These are phyloP conservation scores for Philotrypesis tridentata DNA, from an alignment of 1,140 invertebrate species.

Conservation along the genomic window DNA sequence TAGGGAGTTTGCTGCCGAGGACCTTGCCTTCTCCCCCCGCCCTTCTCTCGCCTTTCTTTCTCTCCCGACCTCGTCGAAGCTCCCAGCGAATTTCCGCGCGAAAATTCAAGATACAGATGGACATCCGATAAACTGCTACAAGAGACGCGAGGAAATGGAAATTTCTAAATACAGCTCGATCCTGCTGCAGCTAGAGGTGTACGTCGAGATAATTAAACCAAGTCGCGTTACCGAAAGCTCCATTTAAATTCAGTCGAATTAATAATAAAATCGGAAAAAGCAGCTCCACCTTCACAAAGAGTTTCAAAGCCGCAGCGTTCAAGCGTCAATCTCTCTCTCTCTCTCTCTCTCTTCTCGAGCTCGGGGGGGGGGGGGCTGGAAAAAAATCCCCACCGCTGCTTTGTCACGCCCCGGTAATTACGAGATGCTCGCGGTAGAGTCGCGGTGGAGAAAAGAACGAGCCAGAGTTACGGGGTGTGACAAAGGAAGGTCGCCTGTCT, in stretches of 20 bases:
- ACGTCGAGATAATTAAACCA: neutral
- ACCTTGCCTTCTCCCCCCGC: conserved; percentile 22
- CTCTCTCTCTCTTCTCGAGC: neutral
- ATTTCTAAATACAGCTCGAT: conserved; percentile 45
- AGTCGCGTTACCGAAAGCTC: neutral
- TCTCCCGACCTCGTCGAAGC: conserved; percentile 22
- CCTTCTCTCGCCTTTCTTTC: no score
- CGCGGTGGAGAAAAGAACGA: neutral
- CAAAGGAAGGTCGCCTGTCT: neutral
- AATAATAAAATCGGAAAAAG: no score
- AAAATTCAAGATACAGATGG: conserved; percentile 39
- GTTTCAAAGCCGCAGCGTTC: no score
- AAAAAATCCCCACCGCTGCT: neutral
- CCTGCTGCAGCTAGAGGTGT: conserved; percentile 1
- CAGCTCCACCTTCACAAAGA: no score
- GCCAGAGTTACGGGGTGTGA: neutral
- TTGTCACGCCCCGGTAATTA: conserved; percentile 40
- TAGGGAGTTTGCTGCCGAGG: conserved; percentile 54
- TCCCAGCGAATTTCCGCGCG: conserved; percentile 12
- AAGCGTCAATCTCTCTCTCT: conserved; percentile 6
- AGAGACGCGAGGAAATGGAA: conserved; percentile 35
- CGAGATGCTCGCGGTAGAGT: neutral
- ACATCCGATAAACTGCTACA: conserved; percentile 16
- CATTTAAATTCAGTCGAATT: no score
- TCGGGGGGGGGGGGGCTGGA: neutral